Conservation (phyloP, 2,797 vertebrate genomes). For the Phyllotis vaccarum region DNA sequence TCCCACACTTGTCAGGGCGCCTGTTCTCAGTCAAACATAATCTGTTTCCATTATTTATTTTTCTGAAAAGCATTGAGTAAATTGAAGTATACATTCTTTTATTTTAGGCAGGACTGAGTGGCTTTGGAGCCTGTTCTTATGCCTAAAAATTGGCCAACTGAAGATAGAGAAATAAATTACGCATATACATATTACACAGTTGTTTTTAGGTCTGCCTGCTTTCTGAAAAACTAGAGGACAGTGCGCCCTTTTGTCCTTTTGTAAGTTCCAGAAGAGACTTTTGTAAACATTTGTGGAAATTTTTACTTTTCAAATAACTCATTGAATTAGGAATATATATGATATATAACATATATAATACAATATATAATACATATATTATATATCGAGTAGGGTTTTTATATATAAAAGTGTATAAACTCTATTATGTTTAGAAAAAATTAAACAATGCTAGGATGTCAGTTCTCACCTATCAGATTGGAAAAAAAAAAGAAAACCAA, state of each 20-base stretch:
- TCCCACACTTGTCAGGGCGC: slow-evolving; percentile 6
- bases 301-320: slow-evolving; percentile 47
- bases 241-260: neutral
- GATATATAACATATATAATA: no score
- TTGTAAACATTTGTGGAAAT: slow-evolving; percentile 43
- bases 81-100: slow-evolving; percentile 42
- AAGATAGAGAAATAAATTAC: slow-evolving; percentile 15
- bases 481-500: no score
- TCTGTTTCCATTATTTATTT: slow-evolving; percentile 67
- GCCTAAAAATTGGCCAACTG: neutral
- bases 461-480: no score
- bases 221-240: neutral
- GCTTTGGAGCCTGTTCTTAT: neutral
- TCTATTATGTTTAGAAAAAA: no score
- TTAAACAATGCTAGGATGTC: no score
- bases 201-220: neutral
- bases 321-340: slow-evolving; percentile 13
- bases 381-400: no score
- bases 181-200: neutral
- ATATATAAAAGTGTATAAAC: no score
- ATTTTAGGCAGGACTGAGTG: slow-evolving; percentile 2
- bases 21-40: slow-evolving; percentile 64
- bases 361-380: neutral
- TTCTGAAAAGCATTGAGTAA: slow-evolving; percentile 42
- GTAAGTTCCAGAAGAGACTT: slow-evolving; percentile 29